Evolutionary conservation across 64 coral and sea anemone species (phyloP).

Genomic region (Montipora cactus): DNA sequence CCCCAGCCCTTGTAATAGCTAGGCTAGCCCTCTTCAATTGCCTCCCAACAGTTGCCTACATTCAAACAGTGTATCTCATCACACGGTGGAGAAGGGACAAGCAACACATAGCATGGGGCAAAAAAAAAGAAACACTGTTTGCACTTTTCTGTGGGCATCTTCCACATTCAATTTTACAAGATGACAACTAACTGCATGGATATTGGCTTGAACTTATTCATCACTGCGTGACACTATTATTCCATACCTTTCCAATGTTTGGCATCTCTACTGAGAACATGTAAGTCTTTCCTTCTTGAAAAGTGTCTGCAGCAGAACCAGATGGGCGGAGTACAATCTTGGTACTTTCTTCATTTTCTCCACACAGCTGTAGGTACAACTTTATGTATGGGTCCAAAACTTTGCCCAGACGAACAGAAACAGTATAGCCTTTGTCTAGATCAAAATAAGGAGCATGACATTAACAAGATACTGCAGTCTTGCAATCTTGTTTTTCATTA

Average conservation of each 20-base stretch:
- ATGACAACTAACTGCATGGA: too few relatives aligned
- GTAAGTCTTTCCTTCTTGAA: conserved; percentile 94
- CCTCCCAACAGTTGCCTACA: too few relatives aligned
- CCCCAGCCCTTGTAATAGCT: too few relatives aligned
- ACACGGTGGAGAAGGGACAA: too few relatives aligned
- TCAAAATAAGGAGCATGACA: neutral
- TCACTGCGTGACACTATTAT: neutral
- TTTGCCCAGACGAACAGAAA: conserved; percentile 84
- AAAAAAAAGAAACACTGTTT: too few relatives aligned
- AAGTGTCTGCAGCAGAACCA: conserved; percentile 77
- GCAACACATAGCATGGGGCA: too few relatives aligned
- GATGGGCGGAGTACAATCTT: conserved; percentile 93
- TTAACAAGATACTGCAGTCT: neutral
- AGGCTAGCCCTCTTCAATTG: too few relatives aligned
- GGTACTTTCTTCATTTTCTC: conserved; percentile 90
- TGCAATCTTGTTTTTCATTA: neutral
- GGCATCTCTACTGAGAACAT: conserved; percentile 98
- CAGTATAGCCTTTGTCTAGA: conserved; percentile 86
- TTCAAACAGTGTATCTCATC: too few relatives aligned
- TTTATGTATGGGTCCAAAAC: conserved; percentile 85
- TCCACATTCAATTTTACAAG: too few relatives aligned
- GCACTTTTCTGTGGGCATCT: too few relatives aligned
- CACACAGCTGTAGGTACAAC: conserved; percentile 83
- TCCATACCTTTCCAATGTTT: conserved; percentile 84
- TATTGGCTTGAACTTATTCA: too few relatives aligned